Conservation (phyloP, 2,797 vertebrate genomes). For the Megaceryle alcyon region DNA sequence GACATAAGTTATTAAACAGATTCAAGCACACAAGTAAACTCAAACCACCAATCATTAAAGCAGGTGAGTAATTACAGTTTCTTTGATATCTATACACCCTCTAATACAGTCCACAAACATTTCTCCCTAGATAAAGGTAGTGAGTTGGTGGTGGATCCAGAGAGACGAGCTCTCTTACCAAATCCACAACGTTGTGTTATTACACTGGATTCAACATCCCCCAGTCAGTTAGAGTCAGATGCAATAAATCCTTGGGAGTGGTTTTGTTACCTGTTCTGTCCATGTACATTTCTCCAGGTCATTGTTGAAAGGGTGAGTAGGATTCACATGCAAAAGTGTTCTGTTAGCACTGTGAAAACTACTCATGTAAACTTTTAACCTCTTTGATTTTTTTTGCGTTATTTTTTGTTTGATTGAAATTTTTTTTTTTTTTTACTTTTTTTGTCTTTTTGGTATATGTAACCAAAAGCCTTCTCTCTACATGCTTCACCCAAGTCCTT, state of each 20-base stretch:
- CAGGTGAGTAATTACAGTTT: not conserved
- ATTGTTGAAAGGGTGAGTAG: not conserved
- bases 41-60: slow-evolving; percentile 1
- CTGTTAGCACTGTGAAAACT: not conserved
- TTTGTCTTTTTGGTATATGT: too few relatives aligned
- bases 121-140: not conserved
- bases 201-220: not conserved
- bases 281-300: not conserved
- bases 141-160: not conserved
- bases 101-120: not conserved
- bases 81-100: not conserved
- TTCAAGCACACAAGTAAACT: slow-evolving; percentile 46
- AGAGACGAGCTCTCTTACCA: not conserved
- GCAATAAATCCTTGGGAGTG: rapidly evolving
- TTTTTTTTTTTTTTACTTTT: too few relatives aligned
- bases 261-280: not conserved
- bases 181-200: rapidly evolving
- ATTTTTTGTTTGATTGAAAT: too few relatives aligned
- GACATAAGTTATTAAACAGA: slow-evolving; percentile 60
- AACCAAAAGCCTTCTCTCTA: not conserved
- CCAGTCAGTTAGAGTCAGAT: not conserved
- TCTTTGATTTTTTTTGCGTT: too few relatives aligned
- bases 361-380: not conserved
- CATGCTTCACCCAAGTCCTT: not conserved
- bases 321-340: not conserved